Evolutionary conservation across 1,140 invertebrate species (phyloP), one percentile per base, ranked within the genome.

Genomic region (Microplitis demolitor): DNA sequence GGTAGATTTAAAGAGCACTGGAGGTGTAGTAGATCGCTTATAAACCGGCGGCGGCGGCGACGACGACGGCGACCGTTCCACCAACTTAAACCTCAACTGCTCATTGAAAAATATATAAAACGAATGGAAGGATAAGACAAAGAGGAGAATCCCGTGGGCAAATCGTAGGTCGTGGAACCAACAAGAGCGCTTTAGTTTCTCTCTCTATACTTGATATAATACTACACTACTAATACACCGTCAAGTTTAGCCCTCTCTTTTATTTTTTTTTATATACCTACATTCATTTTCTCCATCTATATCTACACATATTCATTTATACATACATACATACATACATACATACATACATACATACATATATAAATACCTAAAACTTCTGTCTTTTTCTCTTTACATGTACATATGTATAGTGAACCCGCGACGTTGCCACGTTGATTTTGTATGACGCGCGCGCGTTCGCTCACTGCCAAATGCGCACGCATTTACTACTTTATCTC

Each of bases 1-100:
- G 69, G 67, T 72, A 78, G 64, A 62, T 74, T 74, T 74, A 74
- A 74, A 74, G 72, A 74, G 53, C 72, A 68, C 37, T 24, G 34
- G 35, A 45, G 24, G 45, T 31, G 66, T 45, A 45, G 16, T 67
- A 13, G 45, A 54, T 35, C 11, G 34, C 45, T 34, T 31, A 50
- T 16, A 16, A 67, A 67, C 50, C 50, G 34, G 9, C 14, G 62
- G 66, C 58, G 34, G 53, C 39, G 39, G 6, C 39, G 39, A 24
- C 24, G 24, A 24, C 24, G 24, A 24, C 24, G 24, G 2, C 24
- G 24, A 45, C 39, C 39, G 39, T 45, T 45, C 39, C 39, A 11
- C 39, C 39, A 45, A 45, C 39, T 45, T 45, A 45, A 45, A 11
- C 3, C 39, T 45, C 39, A 45, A 45, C 39, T 45, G 39, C 39